These are phyloP conservation scores for Halcyon senegalensis DNA, from an alignment of 2,113 vertebrate genomes.

Conservation along the genomic window DNA sequence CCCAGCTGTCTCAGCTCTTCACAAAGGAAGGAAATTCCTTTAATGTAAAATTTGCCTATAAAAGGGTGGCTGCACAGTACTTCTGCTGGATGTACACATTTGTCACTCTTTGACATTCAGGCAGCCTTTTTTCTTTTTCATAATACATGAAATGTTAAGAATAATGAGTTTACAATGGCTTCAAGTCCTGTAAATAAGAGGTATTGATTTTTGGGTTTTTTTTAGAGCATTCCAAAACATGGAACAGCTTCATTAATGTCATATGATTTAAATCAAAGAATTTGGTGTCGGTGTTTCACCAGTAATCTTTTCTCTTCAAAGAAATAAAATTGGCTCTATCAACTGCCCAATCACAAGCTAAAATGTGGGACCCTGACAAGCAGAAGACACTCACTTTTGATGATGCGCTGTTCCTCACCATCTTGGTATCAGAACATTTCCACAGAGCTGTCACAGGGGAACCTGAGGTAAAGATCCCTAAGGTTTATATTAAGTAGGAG, in stretches of 20 bases:
- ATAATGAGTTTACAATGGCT: background rate
- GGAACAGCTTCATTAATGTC: slow-evolving; percentile 43
- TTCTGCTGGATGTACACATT: background rate
- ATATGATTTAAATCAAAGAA: background rate
- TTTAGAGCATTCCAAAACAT: slow-evolving; percentile 46
- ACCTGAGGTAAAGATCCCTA: background rate
- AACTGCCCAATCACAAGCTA: background rate
- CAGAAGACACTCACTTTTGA: background rate
- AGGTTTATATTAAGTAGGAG: background rate
- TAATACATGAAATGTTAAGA: background rate
- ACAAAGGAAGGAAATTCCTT: background rate
- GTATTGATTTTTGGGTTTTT: slow-evolving; percentile 19
- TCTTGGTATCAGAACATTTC: background rate
- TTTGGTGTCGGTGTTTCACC: background rate
- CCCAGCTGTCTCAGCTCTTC: background rate
- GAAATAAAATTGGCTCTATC: background rate
- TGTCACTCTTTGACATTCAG: background rate
- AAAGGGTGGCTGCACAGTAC: background rate
- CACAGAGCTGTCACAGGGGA: background rate
- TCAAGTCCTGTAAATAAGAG: slow-evolving; percentile 14
- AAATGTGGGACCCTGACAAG: background rate
- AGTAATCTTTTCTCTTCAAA: slow-evolving; percentile 5
- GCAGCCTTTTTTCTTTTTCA: background rate
- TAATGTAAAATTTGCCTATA: background rate
- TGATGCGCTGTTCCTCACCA: background rate